Conservation (phyloP, 2,113 vertebrate species). For the Tetrao urogallus region DNA sequence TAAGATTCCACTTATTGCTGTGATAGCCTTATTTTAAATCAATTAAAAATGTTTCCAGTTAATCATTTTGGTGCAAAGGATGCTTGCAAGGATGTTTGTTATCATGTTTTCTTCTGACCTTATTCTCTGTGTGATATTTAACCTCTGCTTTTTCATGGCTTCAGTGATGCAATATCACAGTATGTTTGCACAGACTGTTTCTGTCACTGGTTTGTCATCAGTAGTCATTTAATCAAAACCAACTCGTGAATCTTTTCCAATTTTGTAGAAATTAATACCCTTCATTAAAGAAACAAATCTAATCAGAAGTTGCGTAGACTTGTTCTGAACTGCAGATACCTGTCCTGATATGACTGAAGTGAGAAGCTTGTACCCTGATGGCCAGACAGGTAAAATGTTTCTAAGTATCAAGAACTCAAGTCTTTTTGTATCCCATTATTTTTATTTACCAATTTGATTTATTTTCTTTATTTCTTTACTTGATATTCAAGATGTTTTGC, state of each 20-base stretch:
- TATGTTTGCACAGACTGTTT: not conserved
- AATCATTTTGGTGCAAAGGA: not conserved
- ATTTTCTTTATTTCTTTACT: not conserved
- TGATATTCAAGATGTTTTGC: not conserved
- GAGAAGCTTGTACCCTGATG: not conserved
- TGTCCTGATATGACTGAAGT: not conserved
- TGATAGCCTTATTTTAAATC: not conserved
- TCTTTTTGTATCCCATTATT: accelerated
- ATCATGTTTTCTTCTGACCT: not conserved
- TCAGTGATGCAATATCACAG: too few species aligned
- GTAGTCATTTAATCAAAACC: not conserved
- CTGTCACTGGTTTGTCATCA: not conserved
- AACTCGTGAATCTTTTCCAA: accelerated
- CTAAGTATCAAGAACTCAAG: not conserved
- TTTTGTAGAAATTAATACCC: not conserved
- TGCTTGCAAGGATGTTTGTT: not conserved
- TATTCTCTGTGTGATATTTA: not conserved
- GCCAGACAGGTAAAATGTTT: not conserved
- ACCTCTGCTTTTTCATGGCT: not conserved
- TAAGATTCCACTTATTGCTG: not conserved
- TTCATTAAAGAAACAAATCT: not conserved
- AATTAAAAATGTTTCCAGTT: not conserved
- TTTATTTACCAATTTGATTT: not conserved
- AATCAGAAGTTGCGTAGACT: not conserved
- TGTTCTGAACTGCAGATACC: not conserved